Percentiles rank a stretch among this genome's conserved stretches.
phyloP scores from a whole-genome alignment of 2,888 invertebrate species.

The Muschampia plurimacula region DNA sequence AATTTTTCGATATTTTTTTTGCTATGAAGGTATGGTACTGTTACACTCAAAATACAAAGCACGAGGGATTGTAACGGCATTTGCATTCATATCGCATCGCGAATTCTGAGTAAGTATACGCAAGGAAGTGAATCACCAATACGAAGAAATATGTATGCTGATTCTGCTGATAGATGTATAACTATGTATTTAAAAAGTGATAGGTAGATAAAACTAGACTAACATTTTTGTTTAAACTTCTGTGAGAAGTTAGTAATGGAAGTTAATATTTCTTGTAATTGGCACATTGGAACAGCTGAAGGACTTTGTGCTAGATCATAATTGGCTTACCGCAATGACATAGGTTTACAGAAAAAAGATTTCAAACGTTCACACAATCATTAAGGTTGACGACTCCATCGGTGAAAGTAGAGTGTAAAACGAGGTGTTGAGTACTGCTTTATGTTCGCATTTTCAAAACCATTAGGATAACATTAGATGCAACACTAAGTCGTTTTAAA shows the following conservation, averaged over 20 bases:
- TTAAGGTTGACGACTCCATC: constrained; percentile 45
- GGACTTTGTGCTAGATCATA: constrained; percentile 15
- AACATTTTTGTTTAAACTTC: background rate
- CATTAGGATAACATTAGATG: constrained; percentile 24
- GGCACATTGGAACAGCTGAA: background rate
- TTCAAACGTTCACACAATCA: constrained; percentile 43
- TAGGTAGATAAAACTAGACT: background rate
- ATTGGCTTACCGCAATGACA: constrained; percentile 21
- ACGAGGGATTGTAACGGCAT: constrained; percentile 52
- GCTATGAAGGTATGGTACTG: constrained; percentile 39
- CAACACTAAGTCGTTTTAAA: background rate
- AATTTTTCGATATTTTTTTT: constrained; percentile 4
- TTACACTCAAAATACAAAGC: constrained; percentile 52
- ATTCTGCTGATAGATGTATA: constrained; percentile 16
- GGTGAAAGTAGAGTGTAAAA: constrained; percentile 45
- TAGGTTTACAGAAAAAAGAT: constrained; percentile 40
- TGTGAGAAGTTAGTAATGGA: background rate
- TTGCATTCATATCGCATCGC: constrained; percentile 52
- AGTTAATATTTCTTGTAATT: background rate
- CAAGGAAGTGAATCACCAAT: constrained; percentile 44
- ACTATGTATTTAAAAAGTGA: background rate
- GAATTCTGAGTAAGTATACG: constrained; percentile 43
- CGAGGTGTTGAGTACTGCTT: constrained; percentile 39
- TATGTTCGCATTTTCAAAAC: constrained; percentile 40
- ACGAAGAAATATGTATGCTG: constrained; percentile 22